phyloP scores from a whole-genome alignment of 2,113 vertebrate species.

The Lanius ludovicianus region DNA sequence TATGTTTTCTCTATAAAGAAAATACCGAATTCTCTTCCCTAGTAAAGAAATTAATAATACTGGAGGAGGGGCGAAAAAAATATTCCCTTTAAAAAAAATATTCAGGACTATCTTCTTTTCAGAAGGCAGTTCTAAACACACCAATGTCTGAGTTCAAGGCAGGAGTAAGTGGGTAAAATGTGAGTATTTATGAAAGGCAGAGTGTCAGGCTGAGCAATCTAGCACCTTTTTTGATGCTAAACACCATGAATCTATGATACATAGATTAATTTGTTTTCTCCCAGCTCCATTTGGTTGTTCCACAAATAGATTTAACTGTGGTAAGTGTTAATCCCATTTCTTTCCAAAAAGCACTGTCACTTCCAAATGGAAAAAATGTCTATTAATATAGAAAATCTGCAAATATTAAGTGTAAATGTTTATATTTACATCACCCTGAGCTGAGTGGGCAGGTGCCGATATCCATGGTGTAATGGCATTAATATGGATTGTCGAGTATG shows the following conservation, averaged over 20 bases:
- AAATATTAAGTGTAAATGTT: slow-evolving; percentile 18
- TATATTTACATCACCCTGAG: background rate
- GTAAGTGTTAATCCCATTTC: background rate
- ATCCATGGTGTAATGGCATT: background rate
- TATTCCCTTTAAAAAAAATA: background rate
- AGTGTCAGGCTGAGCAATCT: background rate
- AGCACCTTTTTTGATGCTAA: background rate
- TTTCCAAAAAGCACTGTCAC: background rate
- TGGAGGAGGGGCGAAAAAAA: background rate
- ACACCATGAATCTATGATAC: background rate
- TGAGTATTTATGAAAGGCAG: background rate
- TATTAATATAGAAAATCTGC: background rate
- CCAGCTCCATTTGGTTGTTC: background rate
- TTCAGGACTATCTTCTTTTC: background rate
- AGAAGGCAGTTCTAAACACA: background rate
- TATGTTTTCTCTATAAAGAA: background rate
- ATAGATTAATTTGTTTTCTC: background rate
- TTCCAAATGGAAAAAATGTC: background rate
- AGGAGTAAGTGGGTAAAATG: background rate
- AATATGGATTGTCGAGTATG: background rate
- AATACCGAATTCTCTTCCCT: background rate
- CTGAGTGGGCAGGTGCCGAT: background rate
- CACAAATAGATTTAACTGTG: slow-evolving; percentile 17
- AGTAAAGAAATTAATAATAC: background rate
- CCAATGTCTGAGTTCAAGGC: background rate